These are phyloP conservation scores for Dicerorhinus sumatrensis DNA, from an alignment of 2,113 vertebrate species.

Conservation along the genomic window DNA sequence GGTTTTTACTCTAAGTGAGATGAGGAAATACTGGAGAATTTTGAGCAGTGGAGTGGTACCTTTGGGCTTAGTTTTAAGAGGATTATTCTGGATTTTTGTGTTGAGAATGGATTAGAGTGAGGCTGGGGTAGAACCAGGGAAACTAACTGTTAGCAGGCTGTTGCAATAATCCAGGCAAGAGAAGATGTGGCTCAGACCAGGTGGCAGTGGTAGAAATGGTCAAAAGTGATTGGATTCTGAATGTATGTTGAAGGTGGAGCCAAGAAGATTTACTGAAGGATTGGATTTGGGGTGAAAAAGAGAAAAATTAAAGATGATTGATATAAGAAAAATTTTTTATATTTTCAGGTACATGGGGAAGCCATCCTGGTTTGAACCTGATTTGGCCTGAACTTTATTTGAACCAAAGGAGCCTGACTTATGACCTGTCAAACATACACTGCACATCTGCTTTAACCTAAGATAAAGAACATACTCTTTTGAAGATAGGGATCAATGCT, in stretches of 20 bases:
- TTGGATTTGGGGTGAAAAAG: background rate
- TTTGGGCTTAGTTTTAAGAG: constrained; percentile 31
- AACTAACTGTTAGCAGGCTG: background rate
- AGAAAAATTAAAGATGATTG: background rate
- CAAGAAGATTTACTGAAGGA: background rate
- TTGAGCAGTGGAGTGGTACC: background rate
- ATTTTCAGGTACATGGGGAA: too few species aligned
- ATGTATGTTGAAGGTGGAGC: background rate
- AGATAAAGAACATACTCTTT: too few species aligned
- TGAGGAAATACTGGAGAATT: background rate
- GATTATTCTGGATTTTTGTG: background rate
- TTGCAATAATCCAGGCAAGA: background rate
- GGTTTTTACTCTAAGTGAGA: background rate
- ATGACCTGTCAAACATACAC: too few species aligned
- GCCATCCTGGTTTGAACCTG: too few species aligned
- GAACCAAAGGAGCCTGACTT: too few species aligned
- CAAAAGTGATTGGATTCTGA: background rate
- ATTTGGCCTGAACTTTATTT: too few species aligned
- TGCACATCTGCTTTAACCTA: too few species aligned
- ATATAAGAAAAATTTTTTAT: too few species aligned
- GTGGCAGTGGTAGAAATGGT: background rate
- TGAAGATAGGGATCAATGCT: too few species aligned
- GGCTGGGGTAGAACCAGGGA: background rate
- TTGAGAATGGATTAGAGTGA: background rate
- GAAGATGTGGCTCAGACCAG: background rate